Percentiles rank a stretch among this genome's conserved stretches.
Evolutionary conservation across 2,797 vertebrate genomes (phyloP).

Genomic region (Chaetodon trifasciatus): DNA sequence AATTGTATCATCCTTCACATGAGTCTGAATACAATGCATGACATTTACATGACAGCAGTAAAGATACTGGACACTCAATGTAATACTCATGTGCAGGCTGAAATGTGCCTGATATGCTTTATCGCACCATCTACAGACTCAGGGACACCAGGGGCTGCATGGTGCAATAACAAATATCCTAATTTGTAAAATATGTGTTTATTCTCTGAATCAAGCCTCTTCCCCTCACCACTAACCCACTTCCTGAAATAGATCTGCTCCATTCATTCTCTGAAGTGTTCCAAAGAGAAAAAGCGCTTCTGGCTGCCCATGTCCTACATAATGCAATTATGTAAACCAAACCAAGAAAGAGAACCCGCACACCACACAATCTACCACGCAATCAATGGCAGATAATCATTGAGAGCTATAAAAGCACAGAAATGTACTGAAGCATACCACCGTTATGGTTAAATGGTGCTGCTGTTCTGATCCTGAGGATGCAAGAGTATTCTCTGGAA

Average conservation of each 20-base stretch:
- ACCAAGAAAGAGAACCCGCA: slow-evolving; percentile 63
- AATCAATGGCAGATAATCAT: slow-evolving; percentile 69
- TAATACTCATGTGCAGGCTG: slow-evolving; percentile 8
- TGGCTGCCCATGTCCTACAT: slow-evolving; percentile 87
- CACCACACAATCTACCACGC: slow-evolving; percentile 65
- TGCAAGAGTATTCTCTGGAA: background rate
- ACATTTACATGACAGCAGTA: slow-evolving; percentile 16
- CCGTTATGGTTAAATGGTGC: background rate
- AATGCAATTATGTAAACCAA: slow-evolving; percentile 86
- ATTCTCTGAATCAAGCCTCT: slow-evolving; percentile 81
- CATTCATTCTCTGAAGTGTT: slow-evolving; percentile 86
- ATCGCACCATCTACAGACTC: slow-evolving; percentile 51
- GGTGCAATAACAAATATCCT: slow-evolving; percentile 79
- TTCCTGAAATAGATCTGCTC: slow-evolving; percentile 87
- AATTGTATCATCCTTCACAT: background rate
- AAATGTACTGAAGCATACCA: slow-evolving; percentile 7
- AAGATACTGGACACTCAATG: slow-evolving; percentile 7
- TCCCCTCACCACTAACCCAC: slow-evolving; percentile 86
- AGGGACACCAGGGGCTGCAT: slow-evolving; percentile 65
- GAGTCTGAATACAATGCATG: background rate
- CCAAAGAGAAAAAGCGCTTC: slow-evolving; percentile 84
- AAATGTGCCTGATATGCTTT: slow-evolving; percentile 33
- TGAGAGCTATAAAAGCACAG: slow-evolving; percentile 34
- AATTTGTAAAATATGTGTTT: slow-evolving; percentile 82
- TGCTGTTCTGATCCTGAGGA: background rate